Evolutionary conservation across 2,113 vertebrate species (phyloP).

Genomic region (Etheostoma cragini): DNA sequence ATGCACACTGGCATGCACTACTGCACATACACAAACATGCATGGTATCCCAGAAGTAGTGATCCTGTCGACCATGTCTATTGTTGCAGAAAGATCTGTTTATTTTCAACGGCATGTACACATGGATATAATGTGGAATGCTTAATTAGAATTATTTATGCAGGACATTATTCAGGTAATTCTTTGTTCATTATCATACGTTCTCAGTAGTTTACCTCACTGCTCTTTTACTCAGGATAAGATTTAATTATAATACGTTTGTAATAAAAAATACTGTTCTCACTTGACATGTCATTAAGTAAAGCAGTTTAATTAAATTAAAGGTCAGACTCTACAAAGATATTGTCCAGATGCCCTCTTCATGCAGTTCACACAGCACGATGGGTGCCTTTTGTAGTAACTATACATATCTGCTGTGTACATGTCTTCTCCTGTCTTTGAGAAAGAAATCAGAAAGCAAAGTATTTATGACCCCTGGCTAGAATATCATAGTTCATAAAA

Average conservation of each 20-base stretch:
- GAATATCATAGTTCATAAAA: too few species aligned
- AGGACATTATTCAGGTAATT: constrained; percentile 50
- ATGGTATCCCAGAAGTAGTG: constrained; percentile 13
- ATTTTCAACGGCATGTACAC: constrained; percentile 62
- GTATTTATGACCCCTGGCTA: too few species aligned
- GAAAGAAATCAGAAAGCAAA: background rate
- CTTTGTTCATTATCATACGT: constrained; percentile 43
- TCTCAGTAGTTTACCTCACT: constrained; percentile 20
- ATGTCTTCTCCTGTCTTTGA: background rate
- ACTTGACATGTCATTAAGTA: constrained; percentile 22
- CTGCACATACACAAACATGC: constrained; percentile 24
- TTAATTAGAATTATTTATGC: constrained; percentile 64
- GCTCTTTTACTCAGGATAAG: constrained; percentile 24
- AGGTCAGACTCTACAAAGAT: constrained; percentile 28
- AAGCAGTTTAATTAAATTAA: constrained; percentile 40
- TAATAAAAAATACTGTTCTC: constrained; percentile 23
- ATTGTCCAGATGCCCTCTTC: background rate
- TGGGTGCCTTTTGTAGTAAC: background rate
- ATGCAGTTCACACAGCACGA: constrained; percentile 2
- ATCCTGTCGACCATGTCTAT: constrained; percentile 37
- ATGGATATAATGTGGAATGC: constrained; percentile 57
- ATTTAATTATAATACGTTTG: constrained; percentile 28
- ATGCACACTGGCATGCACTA: constrained; percentile 22
- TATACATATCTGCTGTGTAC: background rate
- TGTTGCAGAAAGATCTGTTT: constrained; percentile 50